Conservation (phyloP, 2,113 vertebrate genomes). For the Micromys minutus region DNA sequence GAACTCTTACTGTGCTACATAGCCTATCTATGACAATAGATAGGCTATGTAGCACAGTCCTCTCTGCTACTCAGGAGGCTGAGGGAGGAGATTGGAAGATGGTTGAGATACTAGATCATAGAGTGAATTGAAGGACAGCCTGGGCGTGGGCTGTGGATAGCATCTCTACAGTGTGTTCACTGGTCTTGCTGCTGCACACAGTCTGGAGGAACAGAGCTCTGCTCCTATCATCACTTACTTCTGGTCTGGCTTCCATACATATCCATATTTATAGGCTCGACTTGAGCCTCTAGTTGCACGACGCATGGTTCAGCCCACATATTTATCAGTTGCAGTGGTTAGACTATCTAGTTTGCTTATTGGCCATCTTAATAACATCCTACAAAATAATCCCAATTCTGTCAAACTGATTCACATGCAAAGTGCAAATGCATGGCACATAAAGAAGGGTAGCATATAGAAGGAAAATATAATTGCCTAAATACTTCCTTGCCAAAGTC, state of each 20-base stretch:
- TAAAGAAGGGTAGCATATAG: not conserved
- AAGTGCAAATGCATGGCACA: not conserved
- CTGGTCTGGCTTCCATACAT: not conserved
- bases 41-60: not conserved
- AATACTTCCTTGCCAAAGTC: not conserved
- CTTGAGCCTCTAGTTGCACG: not conserved
- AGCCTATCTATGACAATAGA: no score
- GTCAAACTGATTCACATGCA: not conserved
- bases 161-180: not conserved
- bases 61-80: not conserved
- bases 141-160: not conserved
- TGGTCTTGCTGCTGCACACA: not conserved
- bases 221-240: not conserved
- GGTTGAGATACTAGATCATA: not conserved
- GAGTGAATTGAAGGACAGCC: not conserved
- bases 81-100: not conserved
- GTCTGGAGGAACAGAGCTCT: not conserved
- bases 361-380: not conserved
- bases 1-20: no score
- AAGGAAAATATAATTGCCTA: not conserved
- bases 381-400: constrained; percentile 23
- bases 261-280: not conserved
- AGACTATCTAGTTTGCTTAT: not conserved
- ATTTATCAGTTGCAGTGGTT: not conserved
- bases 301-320: not conserved